Percentiles rank a stretch among this genome's conserved stretches.
Conservation (phyloP, 2,113 vertebrate genomes). For the Syngnathoides biaculeatus region DNA sequence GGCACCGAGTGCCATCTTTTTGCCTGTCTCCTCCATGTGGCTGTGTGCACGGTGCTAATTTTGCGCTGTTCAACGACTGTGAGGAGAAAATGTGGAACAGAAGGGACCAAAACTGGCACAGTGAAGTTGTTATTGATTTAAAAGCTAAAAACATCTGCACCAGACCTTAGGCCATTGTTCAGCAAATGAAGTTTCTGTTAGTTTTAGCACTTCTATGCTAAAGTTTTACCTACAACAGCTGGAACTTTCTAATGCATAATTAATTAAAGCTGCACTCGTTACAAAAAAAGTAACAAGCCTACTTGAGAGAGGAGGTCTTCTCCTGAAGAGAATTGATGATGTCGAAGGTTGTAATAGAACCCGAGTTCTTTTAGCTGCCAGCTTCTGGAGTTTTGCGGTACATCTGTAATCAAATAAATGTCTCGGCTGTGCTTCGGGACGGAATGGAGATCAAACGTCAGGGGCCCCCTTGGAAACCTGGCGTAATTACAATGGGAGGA, state of each 20-base stretch:
- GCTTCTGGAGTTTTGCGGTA: constrained; percentile 52
- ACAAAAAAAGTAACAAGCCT: constrained; percentile 3
- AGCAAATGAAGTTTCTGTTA: constrained; percentile 15
- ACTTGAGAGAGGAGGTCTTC: not conserved
- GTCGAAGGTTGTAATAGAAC: constrained; percentile 47
- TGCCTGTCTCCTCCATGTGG: constrained; percentile 32
- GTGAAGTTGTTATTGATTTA: constrained; percentile 60
- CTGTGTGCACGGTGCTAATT: constrained; percentile 33
- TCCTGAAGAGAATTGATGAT: constrained; percentile 34
- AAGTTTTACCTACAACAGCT: constrained; percentile 1
- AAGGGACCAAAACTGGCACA: constrained; percentile 57
- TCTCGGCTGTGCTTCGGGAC: constrained; percentile 42
- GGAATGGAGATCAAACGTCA: constrained; percentile 49
- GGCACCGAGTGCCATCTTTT: not conserved
- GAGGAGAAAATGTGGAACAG: constrained; percentile 45
- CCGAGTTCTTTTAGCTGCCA: constrained; percentile 59
- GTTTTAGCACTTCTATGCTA: not conserved
- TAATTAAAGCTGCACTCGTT: constrained; percentile 1
- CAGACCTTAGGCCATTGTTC: constrained; percentile 37
- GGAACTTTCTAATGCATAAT: not conserved
- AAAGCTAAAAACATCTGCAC: constrained; percentile 62
- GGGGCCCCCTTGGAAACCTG: constrained; percentile 46
- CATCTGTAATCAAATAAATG: constrained; percentile 63
- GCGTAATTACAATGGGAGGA: constrained; percentile 51
- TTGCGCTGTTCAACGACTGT: constrained; percentile 53